Base-by-base conservation (phyloP, 2,797 vertebrate species). In the Platyrinchus mystaceus region DNA sequence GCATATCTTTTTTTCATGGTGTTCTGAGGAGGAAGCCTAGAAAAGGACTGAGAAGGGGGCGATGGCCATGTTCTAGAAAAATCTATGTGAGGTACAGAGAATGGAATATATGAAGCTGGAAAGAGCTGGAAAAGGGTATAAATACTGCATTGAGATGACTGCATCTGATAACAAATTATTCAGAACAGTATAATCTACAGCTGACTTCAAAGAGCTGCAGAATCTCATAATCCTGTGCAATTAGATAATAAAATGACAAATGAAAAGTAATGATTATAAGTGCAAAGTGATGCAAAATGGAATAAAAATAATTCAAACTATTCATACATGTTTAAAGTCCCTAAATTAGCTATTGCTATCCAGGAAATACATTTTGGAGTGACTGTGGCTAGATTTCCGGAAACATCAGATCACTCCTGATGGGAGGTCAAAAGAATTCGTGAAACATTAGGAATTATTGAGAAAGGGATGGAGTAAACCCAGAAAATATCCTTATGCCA, bases 191-290 rank as follows among this genome's bases (percentile, higher is more conserved):
- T 84, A 87, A 91, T 93, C 50, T 87, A 80, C 83, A 86, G 26
- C 47, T 91, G 70, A 63, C 66, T 79, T 88, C 50, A 76, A 90
- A 88, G 34, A 91, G 23, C 77, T 82, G 47, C 44, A 71, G 69
- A 90, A 84, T 78, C 69, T 84, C 46, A 34, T 73, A 86, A 93
- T 74, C 78, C 64, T 76, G 62, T 23, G 32, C 87, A 90, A 84
- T 62, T 49, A 44, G 50, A 63, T 90, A 95, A 93, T 90, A 86
- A 94, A 91, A 84, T 46, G 55, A 86, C 83, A 96, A 94, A 94
- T 37, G 47, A 93, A 91, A 95, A 96, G 79, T 76, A 91, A 95
- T 90, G 70, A 41, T 88, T 43, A 12, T 88, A 76, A 95, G n/a
- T 64, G 66, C 43, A 73, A 94, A 93, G 62, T 49, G 94, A 88